Conservation (phyloP, 2,113 vertebrate species). For the Pardalotus punctatus region DNA sequence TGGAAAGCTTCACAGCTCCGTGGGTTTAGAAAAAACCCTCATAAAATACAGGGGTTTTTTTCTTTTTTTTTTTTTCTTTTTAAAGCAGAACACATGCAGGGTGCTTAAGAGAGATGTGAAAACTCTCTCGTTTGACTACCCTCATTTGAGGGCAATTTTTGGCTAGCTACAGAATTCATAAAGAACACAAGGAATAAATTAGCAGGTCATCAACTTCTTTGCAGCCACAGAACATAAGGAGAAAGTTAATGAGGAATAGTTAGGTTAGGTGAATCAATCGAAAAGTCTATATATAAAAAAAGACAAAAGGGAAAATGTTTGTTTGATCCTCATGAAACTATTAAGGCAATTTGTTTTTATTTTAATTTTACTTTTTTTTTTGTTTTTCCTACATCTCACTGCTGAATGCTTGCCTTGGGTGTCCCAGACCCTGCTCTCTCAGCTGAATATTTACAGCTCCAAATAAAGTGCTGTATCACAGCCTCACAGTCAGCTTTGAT, state of each 20-base stretch:
- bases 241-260: neutral
- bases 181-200: slow-evolving; percentile 58
- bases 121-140: slow-evolving; percentile 38
- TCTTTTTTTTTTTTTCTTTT: neutral
- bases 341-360: neutral
- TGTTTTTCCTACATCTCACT: neutral
- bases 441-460: neutral
- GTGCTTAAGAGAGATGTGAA: slow-evolving; percentile 23
- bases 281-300: neutral
- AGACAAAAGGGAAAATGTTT: neutral
- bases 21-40: neutral
- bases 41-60: slow-evolving; percentile 22
- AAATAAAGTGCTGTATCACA: neutral
- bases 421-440: neutral
- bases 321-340: neutral
- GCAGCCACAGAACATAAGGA: slow-evolving; percentile 30
- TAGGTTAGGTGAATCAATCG: neutral
- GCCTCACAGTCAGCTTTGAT: neutral
- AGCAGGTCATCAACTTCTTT: slow-evolving; percentile 64
- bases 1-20: slow-evolving; percentile 32
- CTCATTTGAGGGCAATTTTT: slow-evolving; percentile 45
- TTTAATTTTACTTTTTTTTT: neutral
- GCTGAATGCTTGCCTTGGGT: neutral
- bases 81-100: slow-evolving; percentile 44
- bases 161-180: slow-evolving; percentile 49